phyloP scores from a whole-genome alignment of 2,797 vertebrate species.

The Chrosomus eos region DNA sequence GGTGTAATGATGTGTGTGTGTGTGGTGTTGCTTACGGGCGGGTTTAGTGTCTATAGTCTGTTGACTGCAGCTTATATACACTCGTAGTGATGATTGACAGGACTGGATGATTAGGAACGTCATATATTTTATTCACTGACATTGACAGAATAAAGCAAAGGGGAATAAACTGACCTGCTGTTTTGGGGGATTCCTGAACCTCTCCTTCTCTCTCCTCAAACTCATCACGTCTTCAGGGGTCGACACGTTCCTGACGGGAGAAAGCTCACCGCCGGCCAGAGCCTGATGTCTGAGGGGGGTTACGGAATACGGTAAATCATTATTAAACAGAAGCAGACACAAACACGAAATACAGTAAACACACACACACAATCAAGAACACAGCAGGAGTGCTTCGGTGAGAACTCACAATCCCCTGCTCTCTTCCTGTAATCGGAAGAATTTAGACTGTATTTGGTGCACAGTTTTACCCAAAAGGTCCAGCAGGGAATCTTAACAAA shows the following conservation, averaged over 20 bases:
- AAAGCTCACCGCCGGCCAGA: constrained; percentile 91
- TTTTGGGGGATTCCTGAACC: constrained; percentile 94
- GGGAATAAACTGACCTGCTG: constrained; percentile 86
- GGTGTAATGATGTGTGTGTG: no score
- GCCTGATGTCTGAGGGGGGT: constrained; percentile 88
- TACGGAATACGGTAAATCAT: constrained; percentile 59
- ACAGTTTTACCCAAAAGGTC: constrained; percentile 39
- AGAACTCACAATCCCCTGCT: constrained; percentile 14
- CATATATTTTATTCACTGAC: neutral
- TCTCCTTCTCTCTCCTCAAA: constrained; percentile 94
- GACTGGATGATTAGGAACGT: neutral
- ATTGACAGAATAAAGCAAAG: neutral
- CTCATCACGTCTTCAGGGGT: constrained; percentile 94
- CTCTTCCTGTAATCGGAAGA: constrained; percentile 57
- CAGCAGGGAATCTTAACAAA: constrained; percentile 45
- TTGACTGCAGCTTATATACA: neutral
- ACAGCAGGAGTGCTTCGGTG: constrained; percentile 47
- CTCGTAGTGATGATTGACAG: neutral
- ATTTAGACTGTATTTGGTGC: constrained; percentile 48
- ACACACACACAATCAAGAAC: constrained; percentile 40
- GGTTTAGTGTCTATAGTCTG: no score
- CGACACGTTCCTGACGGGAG: constrained; percentile 91
- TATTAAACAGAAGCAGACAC: constrained; percentile 57
- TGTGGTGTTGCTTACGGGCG: no score
- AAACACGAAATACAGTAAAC: constrained; percentile 41